These are phyloP conservation scores for Bombus difficillimus DNA, from an alignment of 1,140 invertebrate genomes.

Conservation along the genomic window DNA sequence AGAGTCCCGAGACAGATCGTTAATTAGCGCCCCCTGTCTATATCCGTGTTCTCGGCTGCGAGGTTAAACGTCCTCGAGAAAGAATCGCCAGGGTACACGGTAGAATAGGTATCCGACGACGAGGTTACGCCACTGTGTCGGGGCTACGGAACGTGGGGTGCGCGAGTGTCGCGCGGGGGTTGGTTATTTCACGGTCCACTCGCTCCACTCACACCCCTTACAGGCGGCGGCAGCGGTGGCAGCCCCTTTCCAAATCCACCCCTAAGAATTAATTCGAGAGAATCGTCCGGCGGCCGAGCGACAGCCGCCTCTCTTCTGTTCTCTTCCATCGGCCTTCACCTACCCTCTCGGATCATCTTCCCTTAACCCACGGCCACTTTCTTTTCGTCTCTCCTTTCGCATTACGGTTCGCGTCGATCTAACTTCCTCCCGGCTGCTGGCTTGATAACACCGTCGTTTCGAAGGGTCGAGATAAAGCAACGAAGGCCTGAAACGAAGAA, in stretches of 20 bases:
- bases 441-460: slow-evolving; percentile 70
- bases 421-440: slow-evolving; percentile 67
- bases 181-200: slow-evolving; percentile 83
- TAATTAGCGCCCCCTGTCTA: slow-evolving; percentile 40
- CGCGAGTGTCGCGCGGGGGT: slow-evolving; percentile 76
- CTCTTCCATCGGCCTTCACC: slow-evolving; percentile 50
- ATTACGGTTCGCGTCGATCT: slow-evolving; percentile 72
- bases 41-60: slow-evolving; percentile 8
- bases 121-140: slow-evolving; percentile 75
- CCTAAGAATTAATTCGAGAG: slow-evolving; percentile 83
- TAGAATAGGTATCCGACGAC: slow-evolving; percentile 28
- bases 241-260: slow-evolving; percentile 75
- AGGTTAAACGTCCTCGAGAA: slow-evolving; percentile 37
- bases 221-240: slow-evolving; percentile 64
- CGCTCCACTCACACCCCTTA: slow-evolving; percentile 78
- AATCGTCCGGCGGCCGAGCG: slow-evolving; percentile 80
- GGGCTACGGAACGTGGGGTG: slow-evolving; percentile 67
- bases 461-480: slow-evolving; percentile 51
- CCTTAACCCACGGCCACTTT: slow-evolving; percentile 22
- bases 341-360: slow-evolving; percentile 23
- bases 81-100: slow-evolving; percentile 18
- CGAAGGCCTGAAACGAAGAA: not conserved
- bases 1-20: slow-evolving; percentile 47
- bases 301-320: slow-evolving; percentile 71
- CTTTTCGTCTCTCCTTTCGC: slow-evolving; percentile 64